Percentiles rank a stretch among this genome's conserved stretches.
Conservation (phyloP, 92 coral and sea anemone species). For the Epizoanthus ramosus region DNA sequence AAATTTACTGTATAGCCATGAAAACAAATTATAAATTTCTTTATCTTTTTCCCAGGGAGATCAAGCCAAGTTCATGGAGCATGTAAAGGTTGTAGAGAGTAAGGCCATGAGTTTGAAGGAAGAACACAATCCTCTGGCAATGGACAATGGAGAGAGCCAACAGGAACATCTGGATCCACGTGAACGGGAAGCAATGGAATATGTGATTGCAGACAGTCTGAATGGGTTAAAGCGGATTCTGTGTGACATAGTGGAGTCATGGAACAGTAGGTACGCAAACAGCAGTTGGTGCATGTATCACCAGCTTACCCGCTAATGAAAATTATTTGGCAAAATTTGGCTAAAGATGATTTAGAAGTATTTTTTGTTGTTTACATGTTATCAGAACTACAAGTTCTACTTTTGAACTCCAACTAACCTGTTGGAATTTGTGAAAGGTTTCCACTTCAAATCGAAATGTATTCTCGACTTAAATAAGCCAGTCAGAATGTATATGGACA, state of each 20-base stretch:
- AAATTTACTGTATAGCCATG: too few species aligned
- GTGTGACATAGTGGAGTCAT: constrained; percentile 85
- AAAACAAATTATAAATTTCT: background rate
- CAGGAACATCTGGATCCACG: constrained; percentile 59
- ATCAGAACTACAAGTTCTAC: too few species aligned
- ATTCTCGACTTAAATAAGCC: too few species aligned
- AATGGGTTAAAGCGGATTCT: constrained; percentile 86
- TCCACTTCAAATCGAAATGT: too few species aligned
- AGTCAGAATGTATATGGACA: too few species aligned
- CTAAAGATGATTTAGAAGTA: too few species aligned
- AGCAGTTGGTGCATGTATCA: background rate
- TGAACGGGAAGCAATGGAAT: constrained; percentile 84
- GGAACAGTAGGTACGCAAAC: constrained; percentile 77
- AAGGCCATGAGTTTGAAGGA: constrained; percentile 75
- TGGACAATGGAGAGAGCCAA: constrained; percentile 28
- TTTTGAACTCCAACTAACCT: too few species aligned
- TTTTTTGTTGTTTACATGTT: too few species aligned
- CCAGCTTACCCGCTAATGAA: too few species aligned
- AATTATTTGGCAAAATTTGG: too few species aligned
- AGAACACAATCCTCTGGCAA: constrained; percentile 61
- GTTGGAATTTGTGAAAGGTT: too few species aligned
- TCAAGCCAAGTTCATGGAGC: constrained; percentile 67
- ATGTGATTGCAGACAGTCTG: constrained; percentile 92
- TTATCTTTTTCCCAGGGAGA: constrained; percentile 59
- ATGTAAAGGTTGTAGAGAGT: constrained; percentile 82